phyloP scores from a whole-genome alignment of 2,113 vertebrate genomes.

The Pseudorhombus dupliciocellatus region DNA sequence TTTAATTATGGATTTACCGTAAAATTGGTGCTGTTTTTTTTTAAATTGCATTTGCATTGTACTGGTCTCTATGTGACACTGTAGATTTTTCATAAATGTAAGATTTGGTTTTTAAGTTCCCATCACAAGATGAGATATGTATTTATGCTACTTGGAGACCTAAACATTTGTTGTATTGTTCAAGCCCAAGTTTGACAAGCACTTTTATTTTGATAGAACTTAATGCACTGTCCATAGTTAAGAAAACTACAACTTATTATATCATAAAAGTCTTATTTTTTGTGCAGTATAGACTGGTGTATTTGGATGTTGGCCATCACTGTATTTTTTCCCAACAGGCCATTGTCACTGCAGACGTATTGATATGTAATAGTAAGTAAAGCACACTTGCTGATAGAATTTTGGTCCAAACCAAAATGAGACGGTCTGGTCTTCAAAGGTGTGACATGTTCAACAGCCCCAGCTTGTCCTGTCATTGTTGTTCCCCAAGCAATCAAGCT shows the following conservation, averaged over 20 bases:
- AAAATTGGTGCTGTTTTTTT: not conserved
- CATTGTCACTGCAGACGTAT: not conserved
- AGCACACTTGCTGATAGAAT: not conserved
- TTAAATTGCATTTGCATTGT: not conserved
- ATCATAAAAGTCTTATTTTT: slow-evolving; percentile 2
- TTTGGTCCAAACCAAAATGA: too few species aligned
- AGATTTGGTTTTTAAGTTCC: not conserved
- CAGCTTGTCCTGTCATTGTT: too few species aligned
- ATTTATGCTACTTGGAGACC: not conserved
- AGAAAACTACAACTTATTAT: slow-evolving; percentile 3
- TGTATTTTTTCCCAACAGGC: slow-evolving; percentile 5
- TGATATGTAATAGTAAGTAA: not conserved
- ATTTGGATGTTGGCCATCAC: slow-evolving; percentile 10
- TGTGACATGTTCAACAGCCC: too few species aligned
- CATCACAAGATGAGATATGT: not conserved
- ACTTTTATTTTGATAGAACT: not conserved
- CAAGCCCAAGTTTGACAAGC: not conserved
- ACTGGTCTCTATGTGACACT: not conserved
- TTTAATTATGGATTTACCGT: not conserved
- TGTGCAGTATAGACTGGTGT: not conserved
- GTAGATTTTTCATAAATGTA: too few species aligned
- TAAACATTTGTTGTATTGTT: not conserved
- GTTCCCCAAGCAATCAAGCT: too few species aligned
- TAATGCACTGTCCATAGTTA: not conserved
- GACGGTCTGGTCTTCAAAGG: too few species aligned